Evolutionary conservation across 2,113 vertebrate genomes (phyloP), one percentile per base, ranked within the genome.

Genomic region (Erythrolamprus reginae): DNA sequence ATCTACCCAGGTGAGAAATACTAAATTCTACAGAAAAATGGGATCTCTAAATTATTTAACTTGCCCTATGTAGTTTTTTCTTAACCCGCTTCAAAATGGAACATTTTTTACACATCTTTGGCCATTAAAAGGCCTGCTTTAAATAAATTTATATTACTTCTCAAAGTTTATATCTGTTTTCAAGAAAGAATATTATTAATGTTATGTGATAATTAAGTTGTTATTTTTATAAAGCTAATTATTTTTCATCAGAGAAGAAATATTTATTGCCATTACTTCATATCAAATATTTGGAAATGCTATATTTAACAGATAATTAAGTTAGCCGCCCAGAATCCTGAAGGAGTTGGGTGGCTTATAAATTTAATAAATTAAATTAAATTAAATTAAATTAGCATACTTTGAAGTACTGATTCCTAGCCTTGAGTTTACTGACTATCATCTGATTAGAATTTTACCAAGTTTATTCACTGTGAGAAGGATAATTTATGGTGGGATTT

Each of bases 1-100:
- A 95, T 99, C 98, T 42, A 99, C 98, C 7, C 98, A 99, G 97
- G 99, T 99, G 93, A 89, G 82, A 70, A 47, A 26, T 4, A 28
- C 86, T 70, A 42, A 83, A 10, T 6, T 0, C 9, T 91, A 38
- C 0, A 0, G 3, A 83, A 19, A 0, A 0, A 51, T 24, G 15
- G 38, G 55, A 5, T 52, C 28, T 23, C 45, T 24, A 52, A 50
- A 50, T 33, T 38, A 50, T 50, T 33, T 61, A 50, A 77, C 15
- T 65, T 90, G 3, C 10, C 23, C 4, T 51, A 38, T 5, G 7
- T 55, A 24, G 82, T 19, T 38, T 10, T 48, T 55, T 6, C 12
- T 48, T 77, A 88, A 13, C 38, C 10, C 3, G 33, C 48, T 42
- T 17, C 6, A 33, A 17, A 56, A 47, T 24, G 38, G 45, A 89